Evolutionary conservation across 2,888 invertebrate genomes (phyloP).

Genomic region (Anoncus sp.): DNA sequence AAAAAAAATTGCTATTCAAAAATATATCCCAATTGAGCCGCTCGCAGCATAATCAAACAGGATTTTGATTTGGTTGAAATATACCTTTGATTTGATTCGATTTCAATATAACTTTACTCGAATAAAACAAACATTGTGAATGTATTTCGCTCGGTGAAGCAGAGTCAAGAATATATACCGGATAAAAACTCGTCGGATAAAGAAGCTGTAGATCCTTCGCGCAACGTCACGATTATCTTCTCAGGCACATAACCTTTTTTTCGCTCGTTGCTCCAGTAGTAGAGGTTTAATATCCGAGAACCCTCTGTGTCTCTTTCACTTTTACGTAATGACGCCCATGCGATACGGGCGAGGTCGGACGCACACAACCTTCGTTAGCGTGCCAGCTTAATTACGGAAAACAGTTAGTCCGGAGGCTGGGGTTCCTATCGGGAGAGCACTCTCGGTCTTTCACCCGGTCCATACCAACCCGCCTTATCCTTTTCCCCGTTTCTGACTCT

Average conservation of each 20-base stretch:
- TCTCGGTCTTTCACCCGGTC: neutral
- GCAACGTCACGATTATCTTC: neutral
- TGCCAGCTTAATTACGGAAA: conserved; percentile 64
- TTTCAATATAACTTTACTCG: too few relatives aligned
- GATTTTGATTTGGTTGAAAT: too few relatives aligned
- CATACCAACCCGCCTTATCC: conserved; percentile 13
- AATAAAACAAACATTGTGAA: too few relatives aligned
- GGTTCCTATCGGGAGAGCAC: neutral
- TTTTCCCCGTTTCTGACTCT: conserved; percentile 1
- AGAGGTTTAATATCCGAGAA: neutral
- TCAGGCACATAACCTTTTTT: neutral
- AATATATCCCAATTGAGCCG: too few relatives aligned
- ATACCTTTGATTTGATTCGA: too few relatives aligned
- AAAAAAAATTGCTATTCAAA: too few relatives aligned
- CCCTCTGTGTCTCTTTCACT: conserved; percentile 54
- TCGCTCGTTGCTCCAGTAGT: neutral
- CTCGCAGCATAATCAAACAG: too few relatives aligned
- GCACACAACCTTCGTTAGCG: conserved; percentile 59
- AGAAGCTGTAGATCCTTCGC: neutral
- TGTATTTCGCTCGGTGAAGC: too few relatives aligned
- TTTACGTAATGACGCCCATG: conserved; percentile 29
- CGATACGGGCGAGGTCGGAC: too few relatives aligned
- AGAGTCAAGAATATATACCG: too few relatives aligned
- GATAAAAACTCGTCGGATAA: neutral
- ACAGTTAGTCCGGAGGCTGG: conserved; percentile 50